Base-by-base conservation (phyloP, 1,140 invertebrate species). In the Lysiphlebus fabarum region DNA sequence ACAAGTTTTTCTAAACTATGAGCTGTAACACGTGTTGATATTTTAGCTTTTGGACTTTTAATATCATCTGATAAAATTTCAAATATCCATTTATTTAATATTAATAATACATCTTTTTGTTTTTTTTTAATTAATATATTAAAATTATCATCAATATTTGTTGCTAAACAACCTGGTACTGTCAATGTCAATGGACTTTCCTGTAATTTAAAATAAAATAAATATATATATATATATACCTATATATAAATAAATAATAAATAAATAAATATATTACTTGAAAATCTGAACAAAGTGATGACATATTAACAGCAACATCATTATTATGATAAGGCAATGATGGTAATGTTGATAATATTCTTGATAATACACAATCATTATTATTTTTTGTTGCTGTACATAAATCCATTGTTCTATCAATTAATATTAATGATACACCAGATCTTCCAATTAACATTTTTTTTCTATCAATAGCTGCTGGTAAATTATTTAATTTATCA, bases 321-420 rank as follows among this genome's bases (percentile, higher is more conserved):
- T 83, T 85, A 50, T 77, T 76, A 68, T 88, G 86, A 60, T 83
- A 82, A 6, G 84, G 82, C 59, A 89, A 82, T 65, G 80, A 76
- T 5, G 86, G 84, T 47, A 90, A 68, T 37, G 84, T 81, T 43
- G 76, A 79, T 64, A 86, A 74, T 48, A 89, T 82, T 68, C 82
- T 84, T 57, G 87, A 85, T 40, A 88, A 74, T 1, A 88, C 70
- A 2, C 83, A 85, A 60, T 87, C 85, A n/a, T 79, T 81, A 45
- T 82, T 81, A 65, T 86, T 82, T 66, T 80, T 83, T 47, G 79
- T 83, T 12, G 82, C 81, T 54, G 80, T 80, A 62, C 82, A 84
- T 12, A 89, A 67, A 69, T 90, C 87, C 17, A 90, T 67, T 2
- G 84, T 84, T 42, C 87, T 78, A 60, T 90, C 87, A 26, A 90